Percentiles rank a stretch among this genome's conserved stretches.
phyloP scores from a whole-genome alignment of 23 tunicate species.

The Ascidia mentula region DNA sequence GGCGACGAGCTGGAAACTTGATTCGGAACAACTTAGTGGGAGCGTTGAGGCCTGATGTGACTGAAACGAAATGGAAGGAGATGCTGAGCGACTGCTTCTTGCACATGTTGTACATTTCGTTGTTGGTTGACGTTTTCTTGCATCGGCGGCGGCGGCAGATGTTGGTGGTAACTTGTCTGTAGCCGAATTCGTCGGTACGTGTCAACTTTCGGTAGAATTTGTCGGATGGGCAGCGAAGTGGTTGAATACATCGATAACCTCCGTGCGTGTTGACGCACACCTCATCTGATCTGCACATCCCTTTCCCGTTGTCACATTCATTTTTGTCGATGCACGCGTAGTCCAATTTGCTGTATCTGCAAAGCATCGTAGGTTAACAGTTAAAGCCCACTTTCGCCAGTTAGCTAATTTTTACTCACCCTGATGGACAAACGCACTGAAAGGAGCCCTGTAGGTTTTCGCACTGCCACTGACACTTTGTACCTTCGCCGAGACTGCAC shows the following conservation, averaged over 20 bases:
- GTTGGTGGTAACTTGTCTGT: conserved; percentile 85
- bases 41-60: conserved; percentile 49
- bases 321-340: conserved; percentile 85
- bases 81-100: conserved; percentile 60
- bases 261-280: conserved; percentile 87
- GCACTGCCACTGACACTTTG: conserved; percentile 91
- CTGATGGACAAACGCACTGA: conserved; percentile 74
- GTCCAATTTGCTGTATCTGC: conserved; percentile 62
- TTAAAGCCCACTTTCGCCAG: not conserved
- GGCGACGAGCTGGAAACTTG: conserved; percentile 54
- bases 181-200: conserved; percentile 86
- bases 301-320: conserved; percentile 52
- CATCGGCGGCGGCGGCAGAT: conserved; percentile 77
- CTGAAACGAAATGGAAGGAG: conserved; percentile 66
- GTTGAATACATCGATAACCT: conserved; percentile 52
- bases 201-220: conserved; percentile 70
- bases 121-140: conserved; percentile 6
- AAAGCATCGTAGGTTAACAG: not conserved
- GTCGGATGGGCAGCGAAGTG: conserved; percentile 45
- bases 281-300: conserved; percentile 34
- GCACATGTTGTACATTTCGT: conserved; percentile 33
- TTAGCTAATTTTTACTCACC: conserved; percentile 38
- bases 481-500: conserved; percentile 74
- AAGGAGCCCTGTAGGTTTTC: conserved; percentile 83
- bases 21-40: conserved; percentile 49